Evolutionary conservation across 2,888 invertebrate genomes (phyloP).

Genomic region (Drosophila subsilvestris): DNA sequence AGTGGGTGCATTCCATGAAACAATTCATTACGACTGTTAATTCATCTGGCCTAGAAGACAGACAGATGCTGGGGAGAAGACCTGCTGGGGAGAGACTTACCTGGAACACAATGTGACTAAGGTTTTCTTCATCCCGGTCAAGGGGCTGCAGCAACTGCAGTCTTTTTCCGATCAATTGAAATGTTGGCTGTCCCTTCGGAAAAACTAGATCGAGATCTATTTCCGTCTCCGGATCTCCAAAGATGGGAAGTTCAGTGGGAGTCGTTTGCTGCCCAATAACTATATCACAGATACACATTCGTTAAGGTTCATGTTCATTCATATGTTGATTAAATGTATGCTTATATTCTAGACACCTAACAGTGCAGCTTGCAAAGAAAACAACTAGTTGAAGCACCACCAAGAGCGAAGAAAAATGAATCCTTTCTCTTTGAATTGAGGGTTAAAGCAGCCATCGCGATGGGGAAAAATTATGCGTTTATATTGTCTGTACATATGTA

Average conservation of each 20-base stretch:
- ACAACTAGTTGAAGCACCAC: not conserved
- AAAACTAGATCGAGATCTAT: slow-evolving; percentile 91
- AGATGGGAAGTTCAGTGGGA: slow-evolving; percentile 92
- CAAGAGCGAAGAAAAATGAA: slow-evolving; percentile 10
- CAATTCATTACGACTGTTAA: not conserved
- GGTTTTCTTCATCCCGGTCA: slow-evolving; percentile 93
- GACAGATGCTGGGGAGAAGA: too few relatives aligned
- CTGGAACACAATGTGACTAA: slow-evolving; percentile 95
- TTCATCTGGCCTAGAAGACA: not conserved
- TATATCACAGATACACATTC: slow-evolving; percentile 84
- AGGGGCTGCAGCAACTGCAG: slow-evolving; percentile 91
- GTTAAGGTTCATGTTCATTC: not conserved
- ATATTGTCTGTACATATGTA: not conserved
- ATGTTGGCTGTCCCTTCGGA: slow-evolving; percentile 91
- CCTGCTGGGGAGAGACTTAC: slow-evolving; percentile 84
- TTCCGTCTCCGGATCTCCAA: slow-evolving; percentile 91
- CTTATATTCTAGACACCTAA: not conserved
- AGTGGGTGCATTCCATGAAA: not conserved
- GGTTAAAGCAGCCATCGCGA: slow-evolving; percentile 44
- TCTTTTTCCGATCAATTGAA: slow-evolving; percentile 92
- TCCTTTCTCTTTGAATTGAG: slow-evolving; percentile 69
- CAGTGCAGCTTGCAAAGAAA: too few relatives aligned
- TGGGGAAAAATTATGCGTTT: slow-evolving; percentile 10
- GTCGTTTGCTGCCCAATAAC: slow-evolving; percentile 93
- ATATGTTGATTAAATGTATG: slow-evolving; percentile 2